Base-by-base conservation (phyloP, 2,888 invertebrate genomes). In the Thecocarcelia acutangulata region DNA sequence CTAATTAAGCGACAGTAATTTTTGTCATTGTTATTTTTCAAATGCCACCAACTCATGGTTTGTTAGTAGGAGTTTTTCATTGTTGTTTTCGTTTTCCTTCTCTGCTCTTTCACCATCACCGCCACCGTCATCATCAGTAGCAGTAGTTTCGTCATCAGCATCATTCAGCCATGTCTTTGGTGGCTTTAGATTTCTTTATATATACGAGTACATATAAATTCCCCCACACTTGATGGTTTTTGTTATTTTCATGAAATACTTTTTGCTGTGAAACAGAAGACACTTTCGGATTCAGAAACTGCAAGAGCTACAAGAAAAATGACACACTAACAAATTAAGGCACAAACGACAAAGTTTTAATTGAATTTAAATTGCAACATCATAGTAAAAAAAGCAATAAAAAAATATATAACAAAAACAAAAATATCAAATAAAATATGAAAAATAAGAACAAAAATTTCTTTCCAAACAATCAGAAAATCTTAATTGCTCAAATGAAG, bases 1-100 rank as follows among this genome's bases (percentile, higher is more conserved):
- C 84, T 83, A 85, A 85, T 85, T 85, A 85, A 85, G 85, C 83
- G 83, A 83, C 83, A 83, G 84, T 84, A 85, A 85, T 85, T 85
- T 82, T 85, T 84, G 84, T 83, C 84, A 84, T 85, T 84, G 84
- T 84, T 80, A 83, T 81, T 83, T 80, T 74, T 73, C 66, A 66
- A 80, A 80, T 69, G 74, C 61, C 68, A 76, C 79, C 58, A 83
- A 66, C 68, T 69, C 68, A 56, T 44, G 59, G 58, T 82, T 66
- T 54, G 69, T 21, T 42, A 46, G 59, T 42, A 59, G 56, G 69
- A 77, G 77, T 69, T 72, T 69, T 24, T 61, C 63, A 61, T 48
- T 74, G 42, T 70, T 33, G 33, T 5, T 33, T 33, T 33, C 8
- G 3, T 3, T 33, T 33, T 33, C 8, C 33, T 33, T 33, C 28